Conservation (phyloP, 2,113 vertebrate species). For the Zapornia atra region DNA sequence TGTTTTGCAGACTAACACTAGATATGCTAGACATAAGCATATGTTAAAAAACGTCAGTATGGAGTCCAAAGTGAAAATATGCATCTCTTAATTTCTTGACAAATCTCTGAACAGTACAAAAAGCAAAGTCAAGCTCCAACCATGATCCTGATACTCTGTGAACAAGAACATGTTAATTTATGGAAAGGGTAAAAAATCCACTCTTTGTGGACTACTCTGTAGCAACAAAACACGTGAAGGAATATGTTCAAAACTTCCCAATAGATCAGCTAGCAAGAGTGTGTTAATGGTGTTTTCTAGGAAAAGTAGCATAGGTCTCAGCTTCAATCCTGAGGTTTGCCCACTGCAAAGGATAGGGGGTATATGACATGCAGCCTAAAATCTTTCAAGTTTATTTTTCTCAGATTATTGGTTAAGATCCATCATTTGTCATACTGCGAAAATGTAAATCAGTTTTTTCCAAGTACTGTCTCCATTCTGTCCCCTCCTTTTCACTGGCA, state of each 20-base stretch:
- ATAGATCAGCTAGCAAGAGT: neutral
- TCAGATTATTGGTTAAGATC: neutral
- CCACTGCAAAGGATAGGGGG: neutral
- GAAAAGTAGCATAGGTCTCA: neutral
- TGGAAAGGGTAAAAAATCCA: neutral
- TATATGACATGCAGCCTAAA: neutral
- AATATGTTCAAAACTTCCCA: neutral
- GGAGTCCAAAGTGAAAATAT: slow-evolving; percentile 33
- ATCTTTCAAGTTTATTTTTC: neutral
- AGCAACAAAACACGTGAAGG: fast-evolving
- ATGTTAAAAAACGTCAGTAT: slow-evolving; percentile 43
- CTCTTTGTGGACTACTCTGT: neutral
- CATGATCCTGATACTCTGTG: slow-evolving; percentile 10
- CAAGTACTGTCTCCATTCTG: neutral
- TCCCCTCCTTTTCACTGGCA: neutral
- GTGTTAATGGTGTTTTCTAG: neutral
- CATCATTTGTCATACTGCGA: neutral
- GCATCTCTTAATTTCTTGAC: neutral
- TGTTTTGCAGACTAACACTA: slow-evolving; percentile 32
- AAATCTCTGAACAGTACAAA: neutral
- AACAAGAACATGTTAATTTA: slow-evolving; percentile 20
- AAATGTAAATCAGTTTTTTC: neutral
- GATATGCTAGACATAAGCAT: slow-evolving; percentile 54
- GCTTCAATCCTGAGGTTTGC: neutral
- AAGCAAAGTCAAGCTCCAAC: neutral